Evolutionary conservation across 92 coral and sea anemone genomes (phyloP).

Genomic region (Isaurus tuberculatus): DNA sequence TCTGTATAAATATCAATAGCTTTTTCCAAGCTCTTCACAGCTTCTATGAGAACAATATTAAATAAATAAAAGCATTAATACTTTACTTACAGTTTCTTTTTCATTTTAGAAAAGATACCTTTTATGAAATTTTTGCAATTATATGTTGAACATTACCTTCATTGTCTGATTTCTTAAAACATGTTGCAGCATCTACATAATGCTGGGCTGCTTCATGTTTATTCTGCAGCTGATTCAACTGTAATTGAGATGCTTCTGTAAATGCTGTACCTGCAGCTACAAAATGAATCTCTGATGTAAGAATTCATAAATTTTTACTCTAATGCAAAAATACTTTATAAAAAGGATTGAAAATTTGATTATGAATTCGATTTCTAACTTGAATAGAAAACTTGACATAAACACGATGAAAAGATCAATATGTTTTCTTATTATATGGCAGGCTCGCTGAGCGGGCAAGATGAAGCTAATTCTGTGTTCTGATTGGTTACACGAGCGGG

Average conservation of each 20-base stretch:
- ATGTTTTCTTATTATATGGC: too few relatives aligned
- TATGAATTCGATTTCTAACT: too few relatives aligned
- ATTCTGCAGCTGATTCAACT: conserved; percentile 79
- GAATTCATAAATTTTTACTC: not conserved
- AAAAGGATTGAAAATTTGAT: too few relatives aligned
- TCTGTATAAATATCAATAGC: conserved; percentile 96
- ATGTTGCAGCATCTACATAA: conserved; percentile 95
- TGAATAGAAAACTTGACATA: too few relatives aligned
- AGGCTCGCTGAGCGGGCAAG: too few relatives aligned
- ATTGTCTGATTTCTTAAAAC: conserved; percentile 94
- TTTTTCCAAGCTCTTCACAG: conserved; percentile 84
- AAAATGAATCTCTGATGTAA: not conserved
- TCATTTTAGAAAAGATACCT: too few relatives aligned
- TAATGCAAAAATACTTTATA: not conserved
- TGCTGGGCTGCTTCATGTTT: conserved; percentile 98
- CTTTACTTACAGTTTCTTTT: not conserved
- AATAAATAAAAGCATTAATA: not conserved
- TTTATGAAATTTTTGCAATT: too few relatives aligned
- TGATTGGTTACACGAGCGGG: too few relatives aligned
- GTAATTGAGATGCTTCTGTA: conserved; percentile 88
- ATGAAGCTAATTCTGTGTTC: too few relatives aligned
- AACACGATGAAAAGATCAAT: too few relatives aligned
- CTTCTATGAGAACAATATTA: conserved; percentile 69
- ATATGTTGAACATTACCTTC: too few relatives aligned
- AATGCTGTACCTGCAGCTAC: conserved; percentile 98